Conservation (phyloP, 1,140 invertebrate species). For the Papilio aristodemus region DNA sequence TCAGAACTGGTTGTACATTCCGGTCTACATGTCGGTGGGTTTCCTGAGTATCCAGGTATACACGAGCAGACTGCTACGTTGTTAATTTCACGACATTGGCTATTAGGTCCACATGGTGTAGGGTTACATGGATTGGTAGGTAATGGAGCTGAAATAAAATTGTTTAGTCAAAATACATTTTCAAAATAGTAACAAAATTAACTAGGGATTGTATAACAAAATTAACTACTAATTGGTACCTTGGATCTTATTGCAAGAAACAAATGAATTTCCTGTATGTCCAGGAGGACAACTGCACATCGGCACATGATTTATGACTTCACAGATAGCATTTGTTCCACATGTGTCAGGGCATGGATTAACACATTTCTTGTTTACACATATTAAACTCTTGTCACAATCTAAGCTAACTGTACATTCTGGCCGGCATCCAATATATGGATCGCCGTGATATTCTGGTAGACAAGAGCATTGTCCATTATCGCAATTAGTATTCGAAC, state of each 20-base stretch:
- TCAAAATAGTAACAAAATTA: slow-evolving; percentile 11
- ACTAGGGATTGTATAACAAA: neutral
- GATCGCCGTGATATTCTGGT: slow-evolving; percentile 85
- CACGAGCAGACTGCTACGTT: slow-evolving; percentile 86
- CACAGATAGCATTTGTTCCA: slow-evolving; percentile 89
- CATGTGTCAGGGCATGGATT: slow-evolving; percentile 94
- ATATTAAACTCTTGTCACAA: slow-evolving; percentile 88
- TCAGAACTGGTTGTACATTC: slow-evolving; percentile 86
- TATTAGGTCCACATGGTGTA: slow-evolving; percentile 86
- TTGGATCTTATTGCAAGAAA: slow-evolving; percentile 79
- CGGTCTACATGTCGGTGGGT: slow-evolving; percentile 84
- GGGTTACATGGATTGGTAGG: slow-evolving; percentile 81
- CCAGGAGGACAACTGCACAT: slow-evolving; percentile 85
- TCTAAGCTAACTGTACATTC: slow-evolving; percentile 91
- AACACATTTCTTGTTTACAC: slow-evolving; percentile 89
- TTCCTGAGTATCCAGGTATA: slow-evolving; percentile 83
- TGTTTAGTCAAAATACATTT: slow-evolving; percentile 34
- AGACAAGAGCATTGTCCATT: slow-evolving; percentile 84
- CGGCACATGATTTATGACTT: slow-evolving; percentile 90
- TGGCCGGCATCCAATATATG: slow-evolving; percentile 86
- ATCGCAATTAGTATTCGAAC: slow-evolving; percentile 83
- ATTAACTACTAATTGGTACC: slow-evolving; percentile 45
- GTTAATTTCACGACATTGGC: slow-evolving; percentile 83
- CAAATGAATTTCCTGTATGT: slow-evolving; percentile 83
- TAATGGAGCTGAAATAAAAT: slow-evolving; percentile 73